Evolutionary conservation across 2,113 vertebrate genomes (phyloP), one percentile per base, ranked within the genome.

Genomic region (Carollia perspicillata): DNA sequence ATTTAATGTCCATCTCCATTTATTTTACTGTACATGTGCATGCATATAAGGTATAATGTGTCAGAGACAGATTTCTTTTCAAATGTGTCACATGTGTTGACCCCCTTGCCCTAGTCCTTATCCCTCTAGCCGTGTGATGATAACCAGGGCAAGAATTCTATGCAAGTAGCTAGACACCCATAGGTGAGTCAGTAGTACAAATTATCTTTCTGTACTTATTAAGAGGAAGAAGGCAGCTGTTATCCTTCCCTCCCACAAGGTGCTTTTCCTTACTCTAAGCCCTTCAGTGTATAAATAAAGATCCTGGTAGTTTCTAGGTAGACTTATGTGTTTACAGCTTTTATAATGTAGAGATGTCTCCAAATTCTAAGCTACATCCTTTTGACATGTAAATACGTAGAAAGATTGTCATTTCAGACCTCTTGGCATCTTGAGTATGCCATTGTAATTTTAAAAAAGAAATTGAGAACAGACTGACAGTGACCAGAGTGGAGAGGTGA

Each of bases 1-100:
- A 83, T 80, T 96, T 65, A 86, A 53, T 44, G 10, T 92, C 83
- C 42, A 90, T 60, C 40, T 63, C 81, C 49, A 77, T 94, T 71
- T 69, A 78, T 84, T 88, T 71, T 78, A 77, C 47, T 11, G 49
- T 78, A 13, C 6, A 51, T 69, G 55, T 44, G 28, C 11, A 20
- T 14, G 28, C 6, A 26, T 14, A 33, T 47, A 49, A 87, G 30
- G 13, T 71, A 6, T 35, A 81, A 30, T 35, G 51, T 51, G 12
- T 75, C 30, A 75, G 26, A 63, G 22, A 72, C n/a, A 88, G 26
- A 28, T 78, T 60, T 55, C 42, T 69, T 77, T 71, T 40, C 23
- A 53, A 77, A 53, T 63, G 26, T 28, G 40, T 63, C 35, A 44
- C 16, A 40, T 63, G 20, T 47, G 10, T 12, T 5, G 1, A 3